Evolutionary conservation across 2,113 vertebrate genomes (phyloP).

Genomic region (Taxidea taxus): DNA sequence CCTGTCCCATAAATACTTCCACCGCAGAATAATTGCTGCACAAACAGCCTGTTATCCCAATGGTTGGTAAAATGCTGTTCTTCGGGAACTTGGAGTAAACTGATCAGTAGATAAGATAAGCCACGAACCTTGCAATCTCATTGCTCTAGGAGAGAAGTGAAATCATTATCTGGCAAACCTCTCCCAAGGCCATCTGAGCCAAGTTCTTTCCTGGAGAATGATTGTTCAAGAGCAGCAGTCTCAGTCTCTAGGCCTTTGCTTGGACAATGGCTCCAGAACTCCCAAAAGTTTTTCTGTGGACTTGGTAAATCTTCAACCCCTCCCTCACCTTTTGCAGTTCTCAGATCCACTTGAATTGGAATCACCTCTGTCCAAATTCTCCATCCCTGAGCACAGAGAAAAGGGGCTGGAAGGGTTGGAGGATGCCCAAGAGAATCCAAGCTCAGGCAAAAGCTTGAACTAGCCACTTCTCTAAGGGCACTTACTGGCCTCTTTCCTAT

Average conservation of each 20-base stretch:
- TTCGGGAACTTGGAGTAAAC: slow-evolving; percentile 43
- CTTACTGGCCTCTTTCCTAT: not conserved
- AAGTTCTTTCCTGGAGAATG: not conserved
- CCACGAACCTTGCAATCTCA: slow-evolving; percentile 50
- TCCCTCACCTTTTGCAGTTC: not conserved
- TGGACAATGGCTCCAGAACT: not conserved
- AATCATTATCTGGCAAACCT: not conserved
- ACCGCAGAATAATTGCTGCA: slow-evolving; percentile 75
- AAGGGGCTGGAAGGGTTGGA: not conserved
- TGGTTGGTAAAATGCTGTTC: slow-evolving; percentile 70
- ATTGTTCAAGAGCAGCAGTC: not conserved
- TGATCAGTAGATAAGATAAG: slow-evolving; percentile 35
- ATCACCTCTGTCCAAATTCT: not conserved
- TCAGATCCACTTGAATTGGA: not conserved
- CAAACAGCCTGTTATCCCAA: slow-evolving; percentile 69
- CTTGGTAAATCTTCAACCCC: not conserved
- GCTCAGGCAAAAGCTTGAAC: not conserved
- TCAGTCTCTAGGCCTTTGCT: not conserved
- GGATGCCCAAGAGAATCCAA: not conserved
- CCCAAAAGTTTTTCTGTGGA: not conserved
- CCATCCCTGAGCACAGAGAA: not conserved
- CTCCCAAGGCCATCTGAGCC: not conserved
- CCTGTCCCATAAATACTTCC: slow-evolving; percentile 60
- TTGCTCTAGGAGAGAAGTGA: not conserved
- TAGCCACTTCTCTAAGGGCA: not conserved